A percentile compares a stretch with the other conserved stretches of the same genome.
Conservation (phyloP, 1,140 invertebrate genomes). For the Heliothis virescens region DNA sequence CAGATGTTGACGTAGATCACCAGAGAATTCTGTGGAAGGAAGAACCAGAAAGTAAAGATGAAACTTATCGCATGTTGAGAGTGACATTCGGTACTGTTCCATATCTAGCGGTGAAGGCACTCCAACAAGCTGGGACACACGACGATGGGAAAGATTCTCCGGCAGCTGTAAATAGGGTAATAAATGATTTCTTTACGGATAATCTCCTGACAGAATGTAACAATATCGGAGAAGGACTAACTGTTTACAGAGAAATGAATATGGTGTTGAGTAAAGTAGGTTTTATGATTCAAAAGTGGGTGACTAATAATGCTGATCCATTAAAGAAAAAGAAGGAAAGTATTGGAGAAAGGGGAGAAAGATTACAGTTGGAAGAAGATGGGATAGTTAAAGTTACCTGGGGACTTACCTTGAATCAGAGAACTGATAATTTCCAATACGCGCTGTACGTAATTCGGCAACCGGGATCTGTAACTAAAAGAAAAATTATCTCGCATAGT, state of each 20-base stretch:
- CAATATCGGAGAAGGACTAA: background rate
- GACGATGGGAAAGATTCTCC: background rate
- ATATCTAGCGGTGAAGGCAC: background rate
- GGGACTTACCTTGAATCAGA: background rate
- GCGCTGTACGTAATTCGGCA: background rate
- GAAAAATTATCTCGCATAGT: constrained; percentile 2
- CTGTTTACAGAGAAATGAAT: too few relatives aligned
- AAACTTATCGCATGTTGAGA: too few relatives aligned
- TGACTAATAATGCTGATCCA: too few relatives aligned
- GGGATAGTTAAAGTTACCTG: background rate
- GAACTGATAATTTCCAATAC: background rate
- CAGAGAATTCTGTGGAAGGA: too few relatives aligned
- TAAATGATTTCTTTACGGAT: background rate
- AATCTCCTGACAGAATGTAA: background rate
- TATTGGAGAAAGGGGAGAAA: too few relatives aligned
- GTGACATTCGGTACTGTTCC: background rate
- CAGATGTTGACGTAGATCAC: too few relatives aligned
- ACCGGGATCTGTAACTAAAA: background rate
- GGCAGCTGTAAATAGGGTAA: background rate
- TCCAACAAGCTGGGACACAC: background rate
- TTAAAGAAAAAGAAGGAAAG: too few relatives aligned
- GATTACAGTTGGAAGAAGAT: background rate
- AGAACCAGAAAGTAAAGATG: too few relatives aligned
- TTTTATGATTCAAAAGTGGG: too few relatives aligned
- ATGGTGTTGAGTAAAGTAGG: too few relatives aligned